Conservation (phyloP, 2,888 invertebrate genomes). For the Athrips mouffetella region DNA sequence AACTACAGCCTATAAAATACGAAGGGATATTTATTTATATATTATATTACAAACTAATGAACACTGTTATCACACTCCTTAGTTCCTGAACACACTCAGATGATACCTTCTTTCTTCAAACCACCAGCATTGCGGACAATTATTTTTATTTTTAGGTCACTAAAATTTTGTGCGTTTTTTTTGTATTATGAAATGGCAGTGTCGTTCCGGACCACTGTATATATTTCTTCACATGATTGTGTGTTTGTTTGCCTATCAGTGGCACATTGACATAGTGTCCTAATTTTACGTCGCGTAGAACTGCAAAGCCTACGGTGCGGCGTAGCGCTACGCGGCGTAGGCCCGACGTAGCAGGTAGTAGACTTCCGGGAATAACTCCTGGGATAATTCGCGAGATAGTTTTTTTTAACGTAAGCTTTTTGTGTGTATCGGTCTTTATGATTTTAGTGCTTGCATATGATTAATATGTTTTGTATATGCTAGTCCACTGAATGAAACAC, state of each 20-base stretch:
- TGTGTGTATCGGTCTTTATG: neutral
- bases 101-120: constrained; percentile 26
- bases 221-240: constrained; percentile 36
- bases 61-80: constrained; percentile 63
- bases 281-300: constrained; percentile 61
- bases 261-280: constrained; percentile 63
- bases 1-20: constrained; percentile 35
- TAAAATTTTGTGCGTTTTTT: constrained; percentile 29
- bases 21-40: no score
- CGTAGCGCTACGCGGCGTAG: constrained; percentile 62
- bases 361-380: constrained; percentile 56
- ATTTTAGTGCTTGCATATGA: neutral
- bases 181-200: constrained; percentile 50
- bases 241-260: constrained; percentile 38
- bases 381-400: constrained; percentile 42
- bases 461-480: no score
- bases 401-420: neutral
- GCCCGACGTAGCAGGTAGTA: constrained; percentile 30
- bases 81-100: constrained; percentile 42
- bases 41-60: constrained; percentile 56
- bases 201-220: constrained; percentile 20
- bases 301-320: constrained; percentile 66
- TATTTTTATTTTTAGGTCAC: constrained; percentile 65
- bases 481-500: no score
- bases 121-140: constrained; percentile 55